phyloP scores from a whole-genome alignment of 2,797 vertebrate species.

The Falco berigora region DNA sequence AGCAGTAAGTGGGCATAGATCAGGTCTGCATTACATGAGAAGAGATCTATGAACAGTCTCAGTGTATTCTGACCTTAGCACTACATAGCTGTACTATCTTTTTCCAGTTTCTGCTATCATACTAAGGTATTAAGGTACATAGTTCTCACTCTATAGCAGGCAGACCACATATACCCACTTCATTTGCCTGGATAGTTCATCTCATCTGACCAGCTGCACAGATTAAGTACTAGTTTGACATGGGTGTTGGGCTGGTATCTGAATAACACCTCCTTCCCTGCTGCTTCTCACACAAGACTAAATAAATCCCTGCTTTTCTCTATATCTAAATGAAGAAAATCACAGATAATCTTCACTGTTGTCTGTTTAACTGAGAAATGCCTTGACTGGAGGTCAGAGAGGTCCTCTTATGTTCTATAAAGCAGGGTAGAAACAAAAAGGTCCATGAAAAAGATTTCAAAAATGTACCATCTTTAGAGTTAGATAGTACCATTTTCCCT shows the following conservation, averaged over 20 bases:
- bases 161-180: not conserved
- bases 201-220: not conserved
- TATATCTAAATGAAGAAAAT: not conserved
- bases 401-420: not conserved
- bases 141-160: rapidly evolving
- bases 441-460: not conserved
- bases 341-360: not conserved
- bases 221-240: not conserved
- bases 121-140: not conserved
- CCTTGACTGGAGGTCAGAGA: not conserved
- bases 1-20: not conserved
- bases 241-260: not conserved
- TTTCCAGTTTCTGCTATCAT: not conserved
- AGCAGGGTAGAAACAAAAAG: not conserved
- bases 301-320: not conserved
- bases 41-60: not conserved
- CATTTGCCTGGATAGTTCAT: not conserved
- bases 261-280: not conserved
- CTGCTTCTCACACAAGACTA: not conserved
- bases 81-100: not conserved
- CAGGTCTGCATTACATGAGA: not conserved
- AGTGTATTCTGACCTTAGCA: not conserved
- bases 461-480: not conserved
- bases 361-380: not conserved
- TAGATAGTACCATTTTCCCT: not conserved